These are phyloP conservation scores for Ariolimax columbianus DNA, from an alignment of 2,888 invertebrate species.

Conservation along the genomic window DNA sequence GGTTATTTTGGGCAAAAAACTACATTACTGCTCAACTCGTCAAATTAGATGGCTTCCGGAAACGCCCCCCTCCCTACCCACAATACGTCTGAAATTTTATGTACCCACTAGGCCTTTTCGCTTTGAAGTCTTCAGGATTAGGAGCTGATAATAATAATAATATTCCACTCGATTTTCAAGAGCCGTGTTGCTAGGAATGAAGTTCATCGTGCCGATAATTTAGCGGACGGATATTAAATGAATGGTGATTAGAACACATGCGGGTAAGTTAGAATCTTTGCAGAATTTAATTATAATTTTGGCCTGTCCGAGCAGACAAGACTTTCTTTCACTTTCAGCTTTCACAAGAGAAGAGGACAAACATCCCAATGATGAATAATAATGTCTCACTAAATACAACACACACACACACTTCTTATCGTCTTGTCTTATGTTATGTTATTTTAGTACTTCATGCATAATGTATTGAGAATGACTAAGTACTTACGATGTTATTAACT, in stretches of 20 bases:
- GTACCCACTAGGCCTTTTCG: slow-evolving; percentile 19
- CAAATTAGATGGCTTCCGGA: slow-evolving; percentile 38
- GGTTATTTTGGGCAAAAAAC: slow-evolving; percentile 20
- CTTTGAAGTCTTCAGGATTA: no score
- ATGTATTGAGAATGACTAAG: no score
- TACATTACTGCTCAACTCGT: slow-evolving; percentile 45
- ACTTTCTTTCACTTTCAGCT: no score
- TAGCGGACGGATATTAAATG: not conserved
- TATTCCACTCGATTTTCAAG: slow-evolving; percentile 5
- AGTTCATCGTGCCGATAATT: not conserved
- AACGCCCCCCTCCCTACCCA: slow-evolving; percentile 48
- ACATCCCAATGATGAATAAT: no score
- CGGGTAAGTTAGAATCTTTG: not conserved
- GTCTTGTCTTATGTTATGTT: no score
- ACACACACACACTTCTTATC: no score
- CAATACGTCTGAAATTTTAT: slow-evolving; percentile 41
- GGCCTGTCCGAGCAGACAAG: not conserved
- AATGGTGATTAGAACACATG: not conserved
- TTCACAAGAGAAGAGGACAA: no score
- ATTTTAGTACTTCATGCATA: no score
- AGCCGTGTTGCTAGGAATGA: not conserved
- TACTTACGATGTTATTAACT: no score
- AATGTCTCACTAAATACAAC: no score
- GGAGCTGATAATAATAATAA: slow-evolving; percentile 31
- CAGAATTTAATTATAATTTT: not conserved